Evolutionary conservation across 2,113 vertebrate genomes (phyloP).

Genomic region (Chloroceryle aenea): DNA sequence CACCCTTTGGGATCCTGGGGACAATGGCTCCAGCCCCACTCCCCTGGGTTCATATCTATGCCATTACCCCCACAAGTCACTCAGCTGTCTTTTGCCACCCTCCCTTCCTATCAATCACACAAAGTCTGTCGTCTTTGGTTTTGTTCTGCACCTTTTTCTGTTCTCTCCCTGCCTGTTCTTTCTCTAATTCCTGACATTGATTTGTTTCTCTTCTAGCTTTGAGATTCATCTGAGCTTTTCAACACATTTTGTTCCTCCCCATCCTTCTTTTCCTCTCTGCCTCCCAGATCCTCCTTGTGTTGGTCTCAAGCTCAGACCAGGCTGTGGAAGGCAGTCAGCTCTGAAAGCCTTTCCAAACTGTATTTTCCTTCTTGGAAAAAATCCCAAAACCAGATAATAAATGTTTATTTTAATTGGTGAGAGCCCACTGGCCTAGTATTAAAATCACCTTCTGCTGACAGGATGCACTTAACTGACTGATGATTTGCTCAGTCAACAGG

Average conservation of each 20-base stretch:
- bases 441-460: constrained; percentile 48
- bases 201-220: neutral
- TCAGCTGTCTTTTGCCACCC: neutral
- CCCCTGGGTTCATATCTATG: accelerated
- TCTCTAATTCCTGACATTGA: constrained; percentile 43
- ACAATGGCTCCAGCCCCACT: neutral
- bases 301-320: neutral
- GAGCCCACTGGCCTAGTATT: neutral
- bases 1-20: neutral
- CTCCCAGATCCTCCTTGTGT: neutral
- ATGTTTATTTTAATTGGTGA: constrained; percentile 49
- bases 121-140: neutral
- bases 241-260: constrained; percentile 14
- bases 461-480: neutral
- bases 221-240: neutral
- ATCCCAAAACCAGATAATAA: constrained; percentile 14
- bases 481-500: neutral
- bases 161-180: constrained; percentile 25
- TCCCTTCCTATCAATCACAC: constrained; percentile 23
- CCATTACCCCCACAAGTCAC: neutral
- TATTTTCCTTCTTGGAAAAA: constrained; percentile 28
- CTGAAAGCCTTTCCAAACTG: neutral
- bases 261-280: neutral
- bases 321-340: neutral
- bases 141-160: constrained; percentile 42